Evolutionary conservation across 92 coral and sea anemone genomes (phyloP).

Genomic region (Zoanthus gigantus): DNA sequence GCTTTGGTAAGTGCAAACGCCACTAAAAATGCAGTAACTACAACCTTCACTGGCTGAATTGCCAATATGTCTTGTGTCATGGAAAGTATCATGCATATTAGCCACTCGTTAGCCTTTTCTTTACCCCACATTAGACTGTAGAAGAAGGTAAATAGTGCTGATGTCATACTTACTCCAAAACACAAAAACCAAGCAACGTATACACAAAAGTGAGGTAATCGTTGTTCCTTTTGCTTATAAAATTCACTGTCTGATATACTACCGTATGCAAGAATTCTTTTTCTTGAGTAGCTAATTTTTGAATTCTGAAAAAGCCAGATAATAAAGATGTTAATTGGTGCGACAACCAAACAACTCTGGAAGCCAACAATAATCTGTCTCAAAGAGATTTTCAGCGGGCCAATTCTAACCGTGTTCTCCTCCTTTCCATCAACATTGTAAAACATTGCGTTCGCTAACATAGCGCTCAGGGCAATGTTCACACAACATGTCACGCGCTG

Average conservation of each 20-base stretch:
- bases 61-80: conserved; percentile 63
- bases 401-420: conserved; percentile 53
- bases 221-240: background rate
- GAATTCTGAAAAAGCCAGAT: conserved; percentile 64
- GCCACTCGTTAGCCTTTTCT: conserved; percentile 71
- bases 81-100: conserved; percentile 67
- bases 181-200: conserved; percentile 78
- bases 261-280: background rate
- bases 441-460: conserved; percentile 77
- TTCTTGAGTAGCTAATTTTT: conserved; percentile 11
- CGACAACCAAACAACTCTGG: conserved; percentile 70
- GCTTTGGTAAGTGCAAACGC: conserved; percentile 45
- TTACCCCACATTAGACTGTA: conserved; percentile 79
- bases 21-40: conserved; percentile 56
- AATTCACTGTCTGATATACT: background rate
- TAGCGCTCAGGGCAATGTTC: conserved; percentile 57
- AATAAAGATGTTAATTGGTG: conserved; percentile 67
- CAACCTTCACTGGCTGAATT: conserved; percentile 67
- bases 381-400: conserved; percentile 62
- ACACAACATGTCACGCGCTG: conserved; percentile 76
- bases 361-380: conserved; percentile 67
- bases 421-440: conserved; percentile 58
- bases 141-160: conserved; percentile 72
- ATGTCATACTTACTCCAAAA: conserved; percentile 41
- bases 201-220: conserved; percentile 71